phyloP scores from a whole-genome alignment of 2,113 vertebrate species.

The Hemichromis elongatus region DNA sequence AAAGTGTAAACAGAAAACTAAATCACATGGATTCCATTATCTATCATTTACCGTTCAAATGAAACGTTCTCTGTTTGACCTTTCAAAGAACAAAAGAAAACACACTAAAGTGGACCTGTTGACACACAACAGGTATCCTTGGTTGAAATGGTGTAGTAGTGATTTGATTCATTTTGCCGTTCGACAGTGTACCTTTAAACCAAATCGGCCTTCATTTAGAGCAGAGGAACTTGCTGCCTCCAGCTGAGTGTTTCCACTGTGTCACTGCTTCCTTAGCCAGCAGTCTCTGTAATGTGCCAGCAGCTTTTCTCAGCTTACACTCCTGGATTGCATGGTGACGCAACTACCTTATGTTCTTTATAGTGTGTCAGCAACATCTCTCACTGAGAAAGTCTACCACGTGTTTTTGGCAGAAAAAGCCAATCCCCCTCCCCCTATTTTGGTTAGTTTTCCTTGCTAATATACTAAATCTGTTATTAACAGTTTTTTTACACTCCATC shows the following conservation, averaged over 20 bases:
- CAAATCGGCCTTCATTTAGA: neutral
- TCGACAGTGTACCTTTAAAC: neutral
- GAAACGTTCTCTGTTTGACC: neutral
- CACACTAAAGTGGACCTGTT: neutral
- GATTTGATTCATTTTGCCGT: neutral
- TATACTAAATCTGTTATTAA: too few species aligned
- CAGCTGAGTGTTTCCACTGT: neutral
- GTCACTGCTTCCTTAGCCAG: neutral
- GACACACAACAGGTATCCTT: neutral
- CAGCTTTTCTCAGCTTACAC: neutral
- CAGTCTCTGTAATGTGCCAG: slow-evolving; percentile 2
- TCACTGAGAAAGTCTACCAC: neutral
- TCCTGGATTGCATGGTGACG: neutral
- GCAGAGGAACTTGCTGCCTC: neutral
- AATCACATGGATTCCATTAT: neutral
- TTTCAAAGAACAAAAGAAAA: neutral
- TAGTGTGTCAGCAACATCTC: neutral
- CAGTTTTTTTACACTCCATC: too few species aligned
- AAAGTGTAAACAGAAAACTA: neutral
- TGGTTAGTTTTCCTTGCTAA: too few species aligned
- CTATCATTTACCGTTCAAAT: neutral
- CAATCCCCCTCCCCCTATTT: too few species aligned
- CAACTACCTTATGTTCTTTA: neutral
- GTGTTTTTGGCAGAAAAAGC: neutral
- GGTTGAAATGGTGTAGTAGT: neutral